These are phyloP conservation scores for Trissoscelio sp. DNA, from an alignment of 2,888 invertebrate genomes.

Conservation along the genomic window DNA sequence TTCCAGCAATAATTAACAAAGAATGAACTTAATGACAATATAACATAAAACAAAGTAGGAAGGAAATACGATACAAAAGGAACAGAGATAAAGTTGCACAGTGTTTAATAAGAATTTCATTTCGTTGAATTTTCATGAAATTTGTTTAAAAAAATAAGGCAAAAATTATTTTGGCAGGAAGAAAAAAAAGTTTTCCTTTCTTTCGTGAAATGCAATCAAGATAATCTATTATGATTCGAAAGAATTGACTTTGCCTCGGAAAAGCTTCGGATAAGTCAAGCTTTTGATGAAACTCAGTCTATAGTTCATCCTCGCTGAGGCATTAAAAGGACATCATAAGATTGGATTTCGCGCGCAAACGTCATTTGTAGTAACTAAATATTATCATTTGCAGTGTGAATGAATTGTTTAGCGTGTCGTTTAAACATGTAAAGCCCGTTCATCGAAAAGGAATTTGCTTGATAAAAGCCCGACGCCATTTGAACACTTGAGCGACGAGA, in stretches of 20 bases:
- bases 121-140: too few relatives aligned
- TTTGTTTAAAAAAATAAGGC: too few relatives aligned
- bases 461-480: not conserved
- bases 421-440: slow-evolving; percentile 15
- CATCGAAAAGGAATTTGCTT: slow-evolving; percentile 2
- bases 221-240: slow-evolving; percentile 19
- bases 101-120: too few relatives aligned
- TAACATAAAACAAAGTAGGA: not conserved
- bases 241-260: slow-evolving; percentile 19
- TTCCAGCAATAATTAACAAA: not conserved
- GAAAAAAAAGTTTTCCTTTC: not conserved
- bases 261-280: slow-evolving; percentile 28
- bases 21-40: not conserved
- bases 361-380: slow-evolving; percentile 20
- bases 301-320: not conserved
- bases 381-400: not conserved
- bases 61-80: not conserved
- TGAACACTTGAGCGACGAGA: not conserved
- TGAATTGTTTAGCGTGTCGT: slow-evolving; percentile 16
- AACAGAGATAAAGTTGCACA: not conserved
- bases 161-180: too few relatives aligned
- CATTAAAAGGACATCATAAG: slow-evolving; percentile 46
- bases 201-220: not conserved
- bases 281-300: not conserved
- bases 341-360: slow-evolving; percentile 41